Evolutionary conservation across 2,888 invertebrate species (phyloP), one percentile per base, ranked within the genome.

Genomic region (Chydorus sphaericus): DNA sequence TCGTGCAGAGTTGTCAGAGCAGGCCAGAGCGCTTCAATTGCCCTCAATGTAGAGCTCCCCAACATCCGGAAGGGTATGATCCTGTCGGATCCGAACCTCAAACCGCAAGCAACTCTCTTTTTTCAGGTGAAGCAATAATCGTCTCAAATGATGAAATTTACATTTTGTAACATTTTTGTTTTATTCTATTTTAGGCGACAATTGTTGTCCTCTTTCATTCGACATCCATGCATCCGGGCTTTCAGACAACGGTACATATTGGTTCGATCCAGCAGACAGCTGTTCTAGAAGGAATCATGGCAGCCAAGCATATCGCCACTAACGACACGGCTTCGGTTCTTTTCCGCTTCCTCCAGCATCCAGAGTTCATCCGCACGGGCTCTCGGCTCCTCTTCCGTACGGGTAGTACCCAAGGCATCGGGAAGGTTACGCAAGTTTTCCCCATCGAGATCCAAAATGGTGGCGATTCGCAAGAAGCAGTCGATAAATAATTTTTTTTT

Each of bases 191-290:
- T 61, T 74, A 90, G 81, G 96, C 96, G 0, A 84, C 83, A 51
- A 83, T 97, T 0, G 82, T 84, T 37, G 82, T 97, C 1, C 74
- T 96, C n/a, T 85, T 85, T 60, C 93, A 93, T 68, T 80, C 86
- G 0, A 88, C 84, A 1, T 81, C 83, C 14, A 88, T 91, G 59
- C 82, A 78, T 60, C 81, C 82, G 4, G 89, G 89, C 29, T 89
- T 87, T 69, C 88, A 89, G 70, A 87, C 91, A 20, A 94, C 94
- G 0, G 85, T 96, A 0, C 93, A 96, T 69, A 88, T 96, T 54
- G 96, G 93, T 0, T 94, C 91, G 64, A 88, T 98, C 7, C 74
- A 94, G 1, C 96, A 96, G 71, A 94, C 94, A 0, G 94, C 90
- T n/a, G 81, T 86, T 8, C 84, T 96, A 50, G 70, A 77, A 70